These are phyloP conservation scores for Arvicanthis niloticus DNA, from an alignment of 2,113 vertebrate genomes.

Conservation along the genomic window DNA sequence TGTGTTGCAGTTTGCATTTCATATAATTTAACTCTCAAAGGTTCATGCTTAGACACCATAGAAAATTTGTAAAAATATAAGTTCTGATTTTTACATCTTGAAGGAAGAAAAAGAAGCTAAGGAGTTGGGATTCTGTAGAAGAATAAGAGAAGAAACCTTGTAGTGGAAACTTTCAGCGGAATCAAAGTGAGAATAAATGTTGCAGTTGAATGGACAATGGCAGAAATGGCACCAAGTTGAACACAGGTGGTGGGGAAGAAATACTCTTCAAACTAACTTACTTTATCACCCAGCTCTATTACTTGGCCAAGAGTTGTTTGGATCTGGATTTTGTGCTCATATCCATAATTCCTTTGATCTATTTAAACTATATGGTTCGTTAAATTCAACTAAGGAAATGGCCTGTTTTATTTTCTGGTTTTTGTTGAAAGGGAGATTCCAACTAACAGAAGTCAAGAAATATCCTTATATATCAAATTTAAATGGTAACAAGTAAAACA, in stretches of 20 bases:
- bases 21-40: not conserved
- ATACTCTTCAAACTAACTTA: not conserved
- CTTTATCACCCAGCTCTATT: not conserved
- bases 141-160: not conserved
- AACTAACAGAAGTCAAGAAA: not conserved
- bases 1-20: slow-evolving; percentile 34
- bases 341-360: not conserved
- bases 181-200: not conserved
- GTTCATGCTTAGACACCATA: not conserved
- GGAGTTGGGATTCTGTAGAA: not conserved
- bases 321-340: not conserved
- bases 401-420: not conserved
- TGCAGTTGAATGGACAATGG: not conserved
- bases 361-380: not conserved
- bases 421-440: slow-evolving; percentile 12
- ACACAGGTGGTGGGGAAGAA: not conserved
- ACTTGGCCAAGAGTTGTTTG: not conserved
- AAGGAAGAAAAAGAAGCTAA: not conserved
- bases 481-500: slow-evolving; percentile 63
- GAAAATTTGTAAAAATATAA: not conserved
- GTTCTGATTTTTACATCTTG: not conserved
- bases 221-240: not conserved
- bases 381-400: slow-evolving; percentile 4
- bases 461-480: slow-evolving; percentile 47
- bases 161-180: not conserved